Percentiles rank a stretch among this genome's conserved stretches.
Conservation (phyloP, 2,113 vertebrate genomes). For the Ellobius talpinus region DNA sequence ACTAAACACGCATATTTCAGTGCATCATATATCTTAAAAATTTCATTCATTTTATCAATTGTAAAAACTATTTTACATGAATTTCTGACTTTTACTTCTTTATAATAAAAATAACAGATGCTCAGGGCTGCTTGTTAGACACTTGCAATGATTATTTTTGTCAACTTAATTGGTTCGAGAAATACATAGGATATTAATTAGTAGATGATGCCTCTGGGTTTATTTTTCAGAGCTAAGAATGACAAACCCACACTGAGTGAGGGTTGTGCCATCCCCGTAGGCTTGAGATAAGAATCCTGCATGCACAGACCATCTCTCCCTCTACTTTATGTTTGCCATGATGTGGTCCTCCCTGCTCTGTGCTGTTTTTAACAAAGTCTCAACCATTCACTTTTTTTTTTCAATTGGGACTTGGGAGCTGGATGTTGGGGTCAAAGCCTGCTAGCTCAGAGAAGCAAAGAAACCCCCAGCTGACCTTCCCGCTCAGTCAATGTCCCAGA, state of each 20-base stretch:
- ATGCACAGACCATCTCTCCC: neutral
- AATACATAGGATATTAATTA: neutral
- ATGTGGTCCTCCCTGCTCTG: neutral
- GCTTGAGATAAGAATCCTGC: neutral
- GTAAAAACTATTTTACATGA: neutral
- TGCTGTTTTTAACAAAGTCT: neutral
- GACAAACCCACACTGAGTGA: neutral
- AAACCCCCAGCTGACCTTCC: too few species aligned
- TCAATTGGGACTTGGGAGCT: neutral
- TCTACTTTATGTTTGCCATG: neutral
- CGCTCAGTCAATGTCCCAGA: too few species aligned
- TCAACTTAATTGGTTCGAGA: neutral
- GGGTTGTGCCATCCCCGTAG: neutral
- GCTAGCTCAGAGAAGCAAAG: neutral
- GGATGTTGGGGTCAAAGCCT: neutral
- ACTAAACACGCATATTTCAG: neutral
- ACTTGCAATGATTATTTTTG: neutral
- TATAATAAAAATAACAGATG: neutral
- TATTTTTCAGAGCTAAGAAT: neutral
- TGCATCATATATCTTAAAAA: neutral
- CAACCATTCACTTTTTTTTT: neutral
- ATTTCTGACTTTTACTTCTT: neutral
- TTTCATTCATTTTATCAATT: neutral
- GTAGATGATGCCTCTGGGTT: too few species aligned
- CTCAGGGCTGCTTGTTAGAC: neutral